phyloP scores from a whole-genome alignment of 2,797 vertebrate genomes.

The Salmo trutta region DNA sequence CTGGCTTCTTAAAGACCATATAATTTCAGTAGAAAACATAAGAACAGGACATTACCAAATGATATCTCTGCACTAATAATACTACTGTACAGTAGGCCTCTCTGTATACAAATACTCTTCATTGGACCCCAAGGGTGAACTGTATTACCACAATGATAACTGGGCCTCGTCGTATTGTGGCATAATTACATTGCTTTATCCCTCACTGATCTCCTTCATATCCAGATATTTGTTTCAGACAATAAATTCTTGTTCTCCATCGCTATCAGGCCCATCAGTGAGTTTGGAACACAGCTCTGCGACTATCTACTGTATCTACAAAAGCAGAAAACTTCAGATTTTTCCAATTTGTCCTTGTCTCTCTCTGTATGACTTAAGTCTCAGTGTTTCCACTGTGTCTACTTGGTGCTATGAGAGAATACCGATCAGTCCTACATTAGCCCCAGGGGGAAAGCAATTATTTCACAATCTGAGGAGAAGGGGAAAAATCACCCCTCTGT shows the following conservation, averaged over 20 bases:
- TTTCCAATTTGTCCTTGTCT: slow-evolving; percentile 48
- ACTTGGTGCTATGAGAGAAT: slow-evolving; percentile 52
- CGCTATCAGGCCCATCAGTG: slow-evolving; percentile 10
- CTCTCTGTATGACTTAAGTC: slow-evolving; percentile 36
- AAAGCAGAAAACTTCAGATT: slow-evolving; percentile 41
- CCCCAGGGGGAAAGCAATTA: slow-evolving; percentile 64
- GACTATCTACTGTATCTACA: not conserved
- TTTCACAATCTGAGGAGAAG: slow-evolving; percentile 55
- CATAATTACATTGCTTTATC: not conserved
- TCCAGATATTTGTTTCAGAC: not conserved
- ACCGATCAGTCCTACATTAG: slow-evolving; percentile 56
- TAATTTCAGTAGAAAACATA: not conserved
- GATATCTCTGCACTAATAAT: no score
- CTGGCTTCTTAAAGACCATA: not conserved
- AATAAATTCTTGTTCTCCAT: not conserved
- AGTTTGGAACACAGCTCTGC: slow-evolving; percentile 13
- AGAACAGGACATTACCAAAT: not conserved
- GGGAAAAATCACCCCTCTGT: slow-evolving; percentile 39
- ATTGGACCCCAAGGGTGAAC: not conserved
- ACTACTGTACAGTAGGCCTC: no score
- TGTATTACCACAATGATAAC: not conserved
- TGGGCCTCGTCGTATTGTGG: not conserved
- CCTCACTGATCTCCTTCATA: not conserved
- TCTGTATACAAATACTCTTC: not conserved
- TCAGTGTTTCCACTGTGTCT: slow-evolving; percentile 43